phyloP scores from a whole-genome alignment of 1,140 invertebrate species.

The Eupeodes corollae region DNA sequence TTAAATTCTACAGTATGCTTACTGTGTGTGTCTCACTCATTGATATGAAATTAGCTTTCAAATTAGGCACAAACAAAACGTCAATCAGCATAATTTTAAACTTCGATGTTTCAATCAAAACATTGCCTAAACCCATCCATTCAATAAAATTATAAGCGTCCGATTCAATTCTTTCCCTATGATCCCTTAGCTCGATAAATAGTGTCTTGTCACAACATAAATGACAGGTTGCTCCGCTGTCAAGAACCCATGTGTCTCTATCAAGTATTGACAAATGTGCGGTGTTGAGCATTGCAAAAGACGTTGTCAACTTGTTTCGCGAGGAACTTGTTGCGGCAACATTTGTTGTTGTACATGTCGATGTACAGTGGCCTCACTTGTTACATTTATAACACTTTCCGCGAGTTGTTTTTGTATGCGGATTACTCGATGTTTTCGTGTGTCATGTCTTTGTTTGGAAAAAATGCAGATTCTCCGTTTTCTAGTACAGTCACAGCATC shows the following conservation, averaged over 20 bases:
- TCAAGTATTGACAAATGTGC: too few relatives aligned
- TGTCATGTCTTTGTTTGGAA: background rate
- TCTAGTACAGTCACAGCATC: background rate
- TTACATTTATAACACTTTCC: constrained; percentile 1
- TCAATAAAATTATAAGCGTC: too few relatives aligned
- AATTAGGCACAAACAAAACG: too few relatives aligned
- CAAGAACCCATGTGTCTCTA: background rate
- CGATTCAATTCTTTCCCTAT: background rate
- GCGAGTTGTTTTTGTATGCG: background rate
- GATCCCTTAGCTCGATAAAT: background rate
- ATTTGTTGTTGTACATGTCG: background rate
- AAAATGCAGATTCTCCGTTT: background rate
- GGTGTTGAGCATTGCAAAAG: too few relatives aligned
- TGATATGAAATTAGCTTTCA: too few relatives aligned
- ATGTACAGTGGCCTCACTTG: constrained; percentile 1
- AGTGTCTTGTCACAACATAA: background rate
- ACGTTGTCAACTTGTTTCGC: too few relatives aligned
- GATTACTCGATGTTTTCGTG: background rate
- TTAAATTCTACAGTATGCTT: too few relatives aligned
- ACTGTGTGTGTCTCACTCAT: too few relatives aligned
- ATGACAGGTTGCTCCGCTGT: constrained; percentile 1
- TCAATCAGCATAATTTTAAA: too few relatives aligned
- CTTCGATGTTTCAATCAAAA: too few relatives aligned
- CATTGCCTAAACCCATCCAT: too few relatives aligned
- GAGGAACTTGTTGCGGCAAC: background rate